These are phyloP conservation scores for Eurystomus glaucurus DNA, from an alignment of 2,797 vertebrate genomes.

Conservation along the genomic window DNA sequence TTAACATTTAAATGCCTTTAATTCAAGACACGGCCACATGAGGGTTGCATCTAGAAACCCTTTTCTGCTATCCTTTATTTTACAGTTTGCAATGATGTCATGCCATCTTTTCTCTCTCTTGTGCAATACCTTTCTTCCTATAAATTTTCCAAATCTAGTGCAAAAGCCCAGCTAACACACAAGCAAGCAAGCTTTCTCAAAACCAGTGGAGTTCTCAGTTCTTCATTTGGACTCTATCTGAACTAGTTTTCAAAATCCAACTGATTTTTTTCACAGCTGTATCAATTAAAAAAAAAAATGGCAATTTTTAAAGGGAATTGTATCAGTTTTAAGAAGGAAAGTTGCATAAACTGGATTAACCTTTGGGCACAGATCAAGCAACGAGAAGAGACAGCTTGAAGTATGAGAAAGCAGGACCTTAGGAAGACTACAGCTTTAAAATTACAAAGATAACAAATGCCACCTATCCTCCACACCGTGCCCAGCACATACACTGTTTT, in stretches of 20 bases:
- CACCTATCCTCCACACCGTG: not conserved
- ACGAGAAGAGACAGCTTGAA: not conserved
- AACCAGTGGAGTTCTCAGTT: not conserved
- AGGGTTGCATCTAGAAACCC: not conserved
- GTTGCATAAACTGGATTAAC: not conserved
- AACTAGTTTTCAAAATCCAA: not conserved
- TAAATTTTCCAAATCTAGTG: not conserved
- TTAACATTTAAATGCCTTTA: not conserved
- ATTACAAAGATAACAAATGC: not conserved
- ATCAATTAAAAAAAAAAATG: not conserved
- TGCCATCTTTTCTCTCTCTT: not conserved
- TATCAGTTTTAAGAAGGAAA: not conserved
- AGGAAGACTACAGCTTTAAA: not conserved
- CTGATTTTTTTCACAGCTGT: not conserved
- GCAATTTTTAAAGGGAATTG: not conserved
- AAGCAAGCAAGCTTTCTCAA: not conserved
- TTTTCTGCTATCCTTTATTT: not conserved
- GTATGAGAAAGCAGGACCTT: not conserved
- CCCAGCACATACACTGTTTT: not conserved
- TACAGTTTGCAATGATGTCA: not conserved
- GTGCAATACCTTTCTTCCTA: not conserved
- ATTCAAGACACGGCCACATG: not conserved
- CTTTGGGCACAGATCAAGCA: not conserved
- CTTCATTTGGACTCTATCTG: not conserved
- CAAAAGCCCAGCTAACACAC: not conserved